Conservation (phyloP, 1,140 invertebrate species). For the Drosophila bocki region DNA sequence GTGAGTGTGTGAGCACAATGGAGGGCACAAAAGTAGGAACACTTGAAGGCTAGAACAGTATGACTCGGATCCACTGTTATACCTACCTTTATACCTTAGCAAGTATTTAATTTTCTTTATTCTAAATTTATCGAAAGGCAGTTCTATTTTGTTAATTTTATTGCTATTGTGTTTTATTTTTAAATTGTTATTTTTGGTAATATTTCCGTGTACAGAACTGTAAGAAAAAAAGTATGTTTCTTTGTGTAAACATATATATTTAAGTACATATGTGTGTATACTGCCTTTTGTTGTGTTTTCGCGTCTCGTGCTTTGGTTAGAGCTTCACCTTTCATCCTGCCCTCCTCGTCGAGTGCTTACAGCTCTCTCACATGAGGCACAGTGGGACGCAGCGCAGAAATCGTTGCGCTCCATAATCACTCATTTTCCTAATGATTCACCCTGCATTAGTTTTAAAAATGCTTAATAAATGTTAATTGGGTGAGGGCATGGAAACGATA, state of each 20-base stretch:
- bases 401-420: not conserved
- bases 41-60: not conserved
- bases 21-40: not conserved
- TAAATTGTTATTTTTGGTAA: not conserved
- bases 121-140: not conserved
- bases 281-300: constrained; percentile 44
- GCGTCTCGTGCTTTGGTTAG: constrained; percentile 61
- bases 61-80: not conserved
- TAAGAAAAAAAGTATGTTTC: constrained; percentile 1
- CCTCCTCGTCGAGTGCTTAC: constrained; percentile 21
- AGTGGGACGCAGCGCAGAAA: constrained; percentile 32
- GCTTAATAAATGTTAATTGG: constrained; percentile 60
- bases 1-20: constrained; percentile 7
- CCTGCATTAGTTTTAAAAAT: constrained; percentile 15
- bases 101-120: not conserved
- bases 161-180: not conserved
- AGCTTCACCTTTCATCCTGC: constrained; percentile 32
- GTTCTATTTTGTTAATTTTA: not conserved
- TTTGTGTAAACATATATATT: constrained; percentile 17
- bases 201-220: not conserved
- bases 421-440: constrained; percentile 60
- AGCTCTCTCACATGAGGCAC: constrained; percentile 45
- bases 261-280: constrained; percentile 1
- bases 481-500: constrained; percentile 56
- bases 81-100: not conserved